A percentile compares a stretch with the other conserved stretches of the same genome.
phyloP scores from a whole-genome alignment of 2,113 vertebrate species.

The Melanostigma gelatinosum region DNA sequence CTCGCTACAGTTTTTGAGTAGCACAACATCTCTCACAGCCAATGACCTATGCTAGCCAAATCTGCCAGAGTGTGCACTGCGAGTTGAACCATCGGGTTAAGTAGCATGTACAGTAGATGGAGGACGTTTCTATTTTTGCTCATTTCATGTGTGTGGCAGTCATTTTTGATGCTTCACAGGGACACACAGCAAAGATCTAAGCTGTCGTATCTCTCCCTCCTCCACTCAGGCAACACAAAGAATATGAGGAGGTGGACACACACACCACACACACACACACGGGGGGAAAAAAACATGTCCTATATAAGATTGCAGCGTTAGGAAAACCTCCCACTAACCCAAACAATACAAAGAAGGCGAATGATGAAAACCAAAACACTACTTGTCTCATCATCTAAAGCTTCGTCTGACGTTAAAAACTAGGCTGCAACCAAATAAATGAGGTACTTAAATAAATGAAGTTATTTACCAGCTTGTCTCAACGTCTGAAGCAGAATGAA shows the following conservation, averaged over 20 bases:
- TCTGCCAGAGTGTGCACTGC: constrained; percentile 26
- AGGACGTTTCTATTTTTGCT: constrained; percentile 14
- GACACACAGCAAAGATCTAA: constrained; percentile 39
- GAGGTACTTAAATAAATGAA: background rate
- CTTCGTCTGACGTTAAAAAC: background rate
- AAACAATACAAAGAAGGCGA: constrained; percentile 26
- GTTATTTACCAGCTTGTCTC: background rate
- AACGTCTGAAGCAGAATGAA: constrained; percentile 4
- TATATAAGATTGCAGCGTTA: background rate
- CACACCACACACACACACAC: constrained; percentile 1
- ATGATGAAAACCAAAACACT: constrained; percentile 37
- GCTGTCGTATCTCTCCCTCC: background rate
- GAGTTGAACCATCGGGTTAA: constrained; percentile 12
- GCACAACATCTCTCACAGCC: constrained; percentile 60
- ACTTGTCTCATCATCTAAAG: constrained; percentile 16
- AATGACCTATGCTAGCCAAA: constrained; percentile 52
- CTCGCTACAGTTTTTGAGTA: constrained; percentile 43
- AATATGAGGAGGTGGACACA: constrained; percentile 14
- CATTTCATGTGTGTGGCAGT: constrained; percentile 42
- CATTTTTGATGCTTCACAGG: constrained; percentile 59
- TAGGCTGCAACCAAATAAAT: background rate
- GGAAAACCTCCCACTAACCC: constrained; percentile 25
- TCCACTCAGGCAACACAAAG: constrained; percentile 21
- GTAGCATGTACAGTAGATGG: constrained; percentile 24
- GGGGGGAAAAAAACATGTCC: background rate